Percentiles rank a stretch among this genome's conserved stretches.
Evolutionary conservation across 1,140 invertebrate genomes (phyloP).

Genomic region (Charaxes varanes): DNA sequence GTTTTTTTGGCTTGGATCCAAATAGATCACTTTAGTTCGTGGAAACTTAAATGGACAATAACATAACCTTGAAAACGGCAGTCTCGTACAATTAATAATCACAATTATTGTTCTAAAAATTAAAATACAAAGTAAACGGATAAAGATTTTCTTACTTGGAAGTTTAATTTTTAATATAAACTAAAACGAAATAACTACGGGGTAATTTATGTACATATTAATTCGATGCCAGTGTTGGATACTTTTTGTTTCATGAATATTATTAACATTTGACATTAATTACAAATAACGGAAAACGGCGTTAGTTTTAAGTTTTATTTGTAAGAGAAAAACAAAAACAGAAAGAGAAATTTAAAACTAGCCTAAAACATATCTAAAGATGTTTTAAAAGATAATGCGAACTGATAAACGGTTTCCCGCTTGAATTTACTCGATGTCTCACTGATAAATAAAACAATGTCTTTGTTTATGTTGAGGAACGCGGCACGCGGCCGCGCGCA

Average conservation of each 20-base stretch:
- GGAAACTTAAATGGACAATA: constrained; percentile 18
- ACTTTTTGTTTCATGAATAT: constrained; percentile 5
- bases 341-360: background rate
- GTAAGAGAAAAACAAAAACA: background rate
- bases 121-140: background rate
- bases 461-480: constrained; percentile 9
- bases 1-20: constrained; percentile 32
- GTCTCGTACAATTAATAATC: constrained; percentile 13
- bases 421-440: constrained; percentile 1
- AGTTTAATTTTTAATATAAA: too few relatives aligned
- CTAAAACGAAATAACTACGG: background rate
- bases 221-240: background rate
- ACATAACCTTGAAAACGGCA: constrained; percentile 12
- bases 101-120: background rate
- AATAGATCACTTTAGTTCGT: constrained; percentile 14
- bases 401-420: constrained; percentile 5
- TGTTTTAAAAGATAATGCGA: too few relatives aligned
- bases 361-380: too few relatives aligned
- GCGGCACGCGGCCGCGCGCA: constrained; percentile 6
- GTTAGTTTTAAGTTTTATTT: too few relatives aligned
- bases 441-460: constrained; percentile 5
- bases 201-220: constrained; percentile 5
- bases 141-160: too few relatives aligned
- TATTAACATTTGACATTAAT: constrained; percentile 19
- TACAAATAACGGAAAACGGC: background rate